Evolutionary conservation across 2,113 vertebrate genomes (phyloP).

Genomic region (Podocnemis expansa): DNA sequence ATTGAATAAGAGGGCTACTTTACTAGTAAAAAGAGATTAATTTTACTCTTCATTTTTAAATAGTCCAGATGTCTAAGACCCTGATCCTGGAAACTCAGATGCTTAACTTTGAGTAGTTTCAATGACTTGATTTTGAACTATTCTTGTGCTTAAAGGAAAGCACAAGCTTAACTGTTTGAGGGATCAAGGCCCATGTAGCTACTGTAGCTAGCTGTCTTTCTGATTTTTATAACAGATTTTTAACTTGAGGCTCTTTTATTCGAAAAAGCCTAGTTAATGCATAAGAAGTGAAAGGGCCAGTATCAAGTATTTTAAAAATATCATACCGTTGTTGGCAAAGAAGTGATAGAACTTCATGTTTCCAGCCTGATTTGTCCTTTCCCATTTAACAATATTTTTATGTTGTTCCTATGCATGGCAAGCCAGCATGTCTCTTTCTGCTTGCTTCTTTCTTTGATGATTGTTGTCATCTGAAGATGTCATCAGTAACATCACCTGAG

Average conservation of each 20-base stretch:
- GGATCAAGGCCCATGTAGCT: rapidly evolving
- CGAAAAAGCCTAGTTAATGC: neutral
- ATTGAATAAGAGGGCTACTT: neutral
- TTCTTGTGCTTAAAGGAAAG: neutral
- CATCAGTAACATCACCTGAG: neutral
- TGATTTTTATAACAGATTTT: conserved; percentile 2
- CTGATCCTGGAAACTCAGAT: neutral
- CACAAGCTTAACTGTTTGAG: neutral
- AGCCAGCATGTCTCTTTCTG: rapidly evolving
- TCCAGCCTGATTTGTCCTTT: neutral
- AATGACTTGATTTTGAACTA: neutral
- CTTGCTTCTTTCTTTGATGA: neutral
- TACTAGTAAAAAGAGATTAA: neutral
- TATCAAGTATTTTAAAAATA: neutral
- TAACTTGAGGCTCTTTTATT: neutral
- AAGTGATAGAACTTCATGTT: neutral
- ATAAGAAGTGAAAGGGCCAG: neutral
- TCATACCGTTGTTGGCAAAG: neutral
- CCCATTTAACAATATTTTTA: neutral
- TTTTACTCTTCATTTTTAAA: neutral
- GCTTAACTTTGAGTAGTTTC: neutral
- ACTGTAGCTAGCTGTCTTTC: neutral
- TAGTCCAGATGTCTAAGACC: neutral
- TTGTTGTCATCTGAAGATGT: neutral
- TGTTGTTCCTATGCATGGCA: neutral